phyloP scores from a whole-genome alignment of 2,888 invertebrate species.

The Chrysopilus asiliformis region DNA sequence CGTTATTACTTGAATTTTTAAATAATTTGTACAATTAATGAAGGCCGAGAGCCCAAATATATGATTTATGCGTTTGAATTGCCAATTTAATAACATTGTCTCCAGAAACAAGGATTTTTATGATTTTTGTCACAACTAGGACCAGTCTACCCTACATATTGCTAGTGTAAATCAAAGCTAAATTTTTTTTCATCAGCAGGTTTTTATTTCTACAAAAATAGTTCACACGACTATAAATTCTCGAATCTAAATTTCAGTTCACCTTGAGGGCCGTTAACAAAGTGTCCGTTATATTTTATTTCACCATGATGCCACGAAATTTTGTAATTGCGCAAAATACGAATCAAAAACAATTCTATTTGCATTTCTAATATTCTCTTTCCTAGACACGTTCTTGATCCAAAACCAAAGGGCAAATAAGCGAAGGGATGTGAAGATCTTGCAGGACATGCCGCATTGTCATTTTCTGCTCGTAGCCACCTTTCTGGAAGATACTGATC shows the following conservation, averaged over 20 bases:
- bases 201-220: too few relatives aligned
- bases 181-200: too few relatives aligned
- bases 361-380: slow-evolving; percentile 62
- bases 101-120: too few relatives aligned
- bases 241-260: slow-evolving; percentile 31
- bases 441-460: slow-evolving; percentile 18
- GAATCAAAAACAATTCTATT: slow-evolving; percentile 42
- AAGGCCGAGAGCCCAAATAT: too few relatives aligned
- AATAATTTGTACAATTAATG: too few relatives aligned
- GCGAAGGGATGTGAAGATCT: slow-evolving; percentile 24
- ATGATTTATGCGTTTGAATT: too few relatives aligned
- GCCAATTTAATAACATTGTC: too few relatives aligned
- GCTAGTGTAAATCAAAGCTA: too few relatives aligned
- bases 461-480: slow-evolving; percentile 41
- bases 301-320: slow-evolving; percentile 23
- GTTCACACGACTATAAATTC: too few relatives aligned
- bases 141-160: too few relatives aligned
- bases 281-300: slow-evolving; percentile 23
- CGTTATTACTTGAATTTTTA: too few relatives aligned
- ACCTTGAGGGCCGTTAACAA: slow-evolving; percentile 26
- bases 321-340: slow-evolving; percentile 27
- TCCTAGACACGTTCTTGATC: slow-evolving; percentile 56
- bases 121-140: too few relatives aligned
- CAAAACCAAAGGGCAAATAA: slow-evolving; percentile 54
- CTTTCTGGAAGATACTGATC: slow-evolving; percentile 58